Evolutionary conservation across 2,888 invertebrate species (phyloP).

Genomic region (Biston stratarius): DNA sequence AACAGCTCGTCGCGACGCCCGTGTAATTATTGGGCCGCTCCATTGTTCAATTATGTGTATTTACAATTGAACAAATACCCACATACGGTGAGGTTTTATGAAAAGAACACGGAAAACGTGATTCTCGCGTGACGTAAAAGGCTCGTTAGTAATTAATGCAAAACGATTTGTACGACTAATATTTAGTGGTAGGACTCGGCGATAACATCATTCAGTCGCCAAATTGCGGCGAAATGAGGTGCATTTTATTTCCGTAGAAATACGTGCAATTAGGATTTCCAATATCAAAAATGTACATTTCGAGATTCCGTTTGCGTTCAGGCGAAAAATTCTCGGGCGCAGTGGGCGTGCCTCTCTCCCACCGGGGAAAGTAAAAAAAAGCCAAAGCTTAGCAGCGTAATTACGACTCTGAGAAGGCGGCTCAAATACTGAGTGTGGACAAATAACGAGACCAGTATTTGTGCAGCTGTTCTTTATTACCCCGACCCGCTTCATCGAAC

Average conservation of each 20-base stretch:
- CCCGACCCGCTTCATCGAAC: conserved; percentile 47
- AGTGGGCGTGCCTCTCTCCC: conserved; percentile 52
- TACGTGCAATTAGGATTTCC: conserved; percentile 65
- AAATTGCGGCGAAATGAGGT: conserved; percentile 50
- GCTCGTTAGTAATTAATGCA: conserved; percentile 67
- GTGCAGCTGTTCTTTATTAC: conserved; percentile 70
- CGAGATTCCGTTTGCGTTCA: conserved; percentile 61
- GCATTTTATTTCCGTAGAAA: conserved; percentile 44
- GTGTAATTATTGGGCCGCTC: conserved; percentile 62
- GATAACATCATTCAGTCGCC: conserved; percentile 63
- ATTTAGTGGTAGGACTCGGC: conserved; percentile 51
- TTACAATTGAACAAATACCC: conserved; percentile 64
- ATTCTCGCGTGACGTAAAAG: conserved; percentile 66
- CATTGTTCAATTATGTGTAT: conserved; percentile 65
- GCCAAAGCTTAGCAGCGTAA: conserved; percentile 73
- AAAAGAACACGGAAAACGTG: conserved; percentile 59
- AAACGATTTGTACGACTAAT: conserved; percentile 69
- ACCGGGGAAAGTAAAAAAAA: conserved; percentile 62
- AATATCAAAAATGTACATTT: conserved; percentile 59
- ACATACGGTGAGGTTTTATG: conserved; percentile 57
- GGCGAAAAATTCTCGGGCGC: conserved; percentile 59
- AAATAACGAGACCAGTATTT: conserved; percentile 78
- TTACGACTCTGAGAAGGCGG: conserved; percentile 67
- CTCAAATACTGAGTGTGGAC: conserved; percentile 72
- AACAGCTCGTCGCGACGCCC: conserved; percentile 58